These are phyloP conservation scores for Proctacanthus coquilletti DNA, from an alignment of 1,140 invertebrate species.

Conservation along the genomic window DNA sequence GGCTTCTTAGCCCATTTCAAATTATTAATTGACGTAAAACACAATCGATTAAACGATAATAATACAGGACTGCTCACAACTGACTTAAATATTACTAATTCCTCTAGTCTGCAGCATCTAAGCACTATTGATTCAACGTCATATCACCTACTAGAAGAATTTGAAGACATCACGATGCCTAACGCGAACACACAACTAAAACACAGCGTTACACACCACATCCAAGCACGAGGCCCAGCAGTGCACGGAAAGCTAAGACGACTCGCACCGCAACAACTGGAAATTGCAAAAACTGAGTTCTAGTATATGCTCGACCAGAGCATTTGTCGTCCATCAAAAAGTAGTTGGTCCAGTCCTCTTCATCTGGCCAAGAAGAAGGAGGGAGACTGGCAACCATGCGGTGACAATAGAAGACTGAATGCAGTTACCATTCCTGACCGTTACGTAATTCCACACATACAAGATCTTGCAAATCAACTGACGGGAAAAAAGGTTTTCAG, in stretches of 20 bases:
- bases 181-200: no score
- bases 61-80: not conserved
- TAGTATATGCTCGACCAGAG: slow-evolving; percentile 15
- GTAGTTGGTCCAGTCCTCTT: slow-evolving; percentile 16
- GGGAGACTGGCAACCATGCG: slow-evolving; percentile 28
- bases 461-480: slow-evolving; percentile 23
- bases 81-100: not conserved
- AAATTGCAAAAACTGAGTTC: slow-evolving; percentile 14
- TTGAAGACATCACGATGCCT: not conserved
- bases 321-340: slow-evolving; percentile 17
- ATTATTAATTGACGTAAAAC: not conserved
- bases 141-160: not conserved
- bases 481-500: slow-evolving; percentile 24
- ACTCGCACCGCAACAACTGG: slow-evolving; percentile 16
- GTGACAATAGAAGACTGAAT: slow-evolving; percentile 35
- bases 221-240: slow-evolving; percentile 19
- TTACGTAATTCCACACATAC: slow-evolving; percentile 27
- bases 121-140: not conserved
- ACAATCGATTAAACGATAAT: no score
- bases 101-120: not conserved
- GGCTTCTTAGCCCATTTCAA: not conserved
- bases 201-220: slow-evolving; percentile 8
- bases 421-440: slow-evolving; percentile 19
- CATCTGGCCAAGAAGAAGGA: slow-evolving; percentile 29
- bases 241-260: slow-evolving; percentile 18